Conservation (phyloP, 2,888 invertebrate genomes). For the Artemia sinica region DNA sequence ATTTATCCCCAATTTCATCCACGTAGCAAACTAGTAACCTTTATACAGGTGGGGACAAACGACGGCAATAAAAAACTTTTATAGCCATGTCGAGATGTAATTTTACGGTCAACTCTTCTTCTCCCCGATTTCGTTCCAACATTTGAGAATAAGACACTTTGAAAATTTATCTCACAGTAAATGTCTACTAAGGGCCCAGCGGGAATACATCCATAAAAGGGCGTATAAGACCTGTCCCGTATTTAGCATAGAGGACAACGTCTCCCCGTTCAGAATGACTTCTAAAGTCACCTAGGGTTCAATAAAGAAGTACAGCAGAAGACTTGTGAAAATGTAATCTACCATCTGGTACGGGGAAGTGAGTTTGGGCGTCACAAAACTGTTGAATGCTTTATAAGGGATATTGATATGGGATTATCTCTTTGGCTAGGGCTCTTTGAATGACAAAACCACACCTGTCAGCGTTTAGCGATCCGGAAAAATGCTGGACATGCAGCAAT, state of each 20-base stretch:
- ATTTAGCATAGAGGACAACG: background rate
- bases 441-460: slow-evolving; percentile 13
- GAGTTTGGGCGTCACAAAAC: slow-evolving; percentile 6
- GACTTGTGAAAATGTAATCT: background rate
- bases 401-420: slow-evolving; percentile 11
- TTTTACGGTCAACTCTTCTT: no score
- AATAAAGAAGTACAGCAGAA: background rate
- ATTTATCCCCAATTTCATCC: no score
- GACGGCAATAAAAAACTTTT: no score
- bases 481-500: slow-evolving; percentile 4
- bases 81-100: no score
- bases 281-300: background rate
- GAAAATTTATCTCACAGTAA: slow-evolving; percentile 5
- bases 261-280: background rate
- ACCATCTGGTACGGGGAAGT: background rate
- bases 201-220: slow-evolving; percentile 1
- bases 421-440: background rate
- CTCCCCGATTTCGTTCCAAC: no score
- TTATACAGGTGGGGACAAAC: no score
- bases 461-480: slow-evolving; percentile 10
- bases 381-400: slow-evolving; percentile 1
- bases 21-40: no score
- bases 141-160: background rate
- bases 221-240: background rate
- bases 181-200: background rate